Conservation (phyloP, 2,888 invertebrate genomes). For the Leptura quadrifasciata region DNA sequence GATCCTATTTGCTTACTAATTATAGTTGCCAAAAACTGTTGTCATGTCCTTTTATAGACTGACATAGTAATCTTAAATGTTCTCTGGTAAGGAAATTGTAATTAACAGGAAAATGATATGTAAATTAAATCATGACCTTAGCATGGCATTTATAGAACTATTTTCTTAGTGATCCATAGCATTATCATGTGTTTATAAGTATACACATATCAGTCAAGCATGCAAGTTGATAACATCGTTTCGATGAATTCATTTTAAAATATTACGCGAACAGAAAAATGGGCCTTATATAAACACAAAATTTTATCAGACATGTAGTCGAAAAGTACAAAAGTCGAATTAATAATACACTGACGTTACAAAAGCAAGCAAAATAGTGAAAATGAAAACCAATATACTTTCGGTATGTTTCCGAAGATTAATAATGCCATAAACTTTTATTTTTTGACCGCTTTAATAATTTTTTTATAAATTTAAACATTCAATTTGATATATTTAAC, state of each 20-base stretch:
- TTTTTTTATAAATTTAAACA: no score
- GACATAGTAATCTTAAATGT: not conserved
- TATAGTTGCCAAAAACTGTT: no score
- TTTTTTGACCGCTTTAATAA: no score
- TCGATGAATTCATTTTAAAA: slow-evolving; percentile 18
- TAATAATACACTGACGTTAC: not conserved
- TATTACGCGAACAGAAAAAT: not conserved
- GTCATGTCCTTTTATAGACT: not conserved
- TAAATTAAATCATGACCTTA: slow-evolving; percentile 13
- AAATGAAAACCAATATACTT: no score
- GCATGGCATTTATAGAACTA: slow-evolving; percentile 18
- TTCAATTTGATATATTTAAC: no score
- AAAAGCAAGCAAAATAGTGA: no score
- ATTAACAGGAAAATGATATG: not conserved
- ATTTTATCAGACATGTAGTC: not conserved
- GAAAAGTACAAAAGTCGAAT: not conserved
- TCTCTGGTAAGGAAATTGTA: not conserved
- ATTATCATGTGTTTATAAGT: slow-evolving; percentile 46
- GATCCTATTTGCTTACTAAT: no score
- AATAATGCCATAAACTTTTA: no score
- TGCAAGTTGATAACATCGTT: slow-evolving; percentile 23
- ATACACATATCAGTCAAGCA: slow-evolving; percentile 42
- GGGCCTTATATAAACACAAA: not conserved
- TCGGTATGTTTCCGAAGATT: no score
- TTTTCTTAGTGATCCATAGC: slow-evolving; percentile 40